Base-by-base conservation (phyloP, 2,797 vertebrate species). In the Enteromius treurensis region DNA sequence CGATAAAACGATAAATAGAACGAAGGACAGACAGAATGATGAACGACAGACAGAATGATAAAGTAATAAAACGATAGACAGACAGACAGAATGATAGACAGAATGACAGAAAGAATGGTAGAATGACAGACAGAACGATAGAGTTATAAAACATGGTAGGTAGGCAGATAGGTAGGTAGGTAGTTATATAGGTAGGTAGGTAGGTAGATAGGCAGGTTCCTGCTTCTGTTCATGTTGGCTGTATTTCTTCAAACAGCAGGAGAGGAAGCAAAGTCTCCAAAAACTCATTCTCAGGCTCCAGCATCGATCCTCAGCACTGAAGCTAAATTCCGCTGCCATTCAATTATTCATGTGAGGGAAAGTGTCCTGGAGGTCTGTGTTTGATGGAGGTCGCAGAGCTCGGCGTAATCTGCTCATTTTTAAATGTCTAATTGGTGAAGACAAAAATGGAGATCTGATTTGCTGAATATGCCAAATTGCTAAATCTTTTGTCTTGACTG, bases 281-380 rank as follows among this genome's bases (percentile, higher is more conserved):
- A 89, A 84, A 71, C 0, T 49, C 83, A 84, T 89, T 85, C 64
- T 67, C 86, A 77, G 84, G 87, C 89, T 90, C 87, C 78, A 14
- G 60, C 85, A 93, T 92, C 91, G 93, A 94, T 94, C 91, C 83
- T 75, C 86, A 65, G 80, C 80, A 47, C 65, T 68, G 79, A 79
- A 32, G 89, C 91, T 93, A 90, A 91, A 94, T 91, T 92, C 92
- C 91, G 90, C 85, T 51, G 84, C 3, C 29, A 1, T 78, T 94
- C 85, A 93, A 94, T 94, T 92, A 95, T 94, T 95, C 87, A 94
- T 93, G 85, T 69, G 73, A 80, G 79, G 86, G 89, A 90, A 86
- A 90, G 81, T 53, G 64, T 87, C 88, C 81, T 81, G 47, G 40
- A 86, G 90, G 89, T 80, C 77, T 81, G 81, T 40, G 23, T 34